Percentiles rank a stretch among this genome's conserved stretches.
Evolutionary conservation across 92 coral and sea anemone species (phyloP).

Genomic region (Metridium senile): DNA sequence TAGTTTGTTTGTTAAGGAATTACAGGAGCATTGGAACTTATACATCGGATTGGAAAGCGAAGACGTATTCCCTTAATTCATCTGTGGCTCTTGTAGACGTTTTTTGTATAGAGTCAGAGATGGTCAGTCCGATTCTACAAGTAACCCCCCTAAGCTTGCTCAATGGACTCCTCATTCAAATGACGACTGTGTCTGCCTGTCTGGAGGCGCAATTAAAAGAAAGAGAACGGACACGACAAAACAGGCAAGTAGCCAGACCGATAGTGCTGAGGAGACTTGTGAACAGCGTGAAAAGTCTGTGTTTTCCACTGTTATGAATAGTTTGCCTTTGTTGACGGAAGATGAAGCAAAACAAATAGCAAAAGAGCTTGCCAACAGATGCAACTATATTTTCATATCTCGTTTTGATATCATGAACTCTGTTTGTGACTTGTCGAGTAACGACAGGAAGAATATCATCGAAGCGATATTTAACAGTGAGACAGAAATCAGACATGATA

Average conservation of each 20-base stretch:
- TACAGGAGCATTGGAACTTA: neutral
- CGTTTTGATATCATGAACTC: neutral
- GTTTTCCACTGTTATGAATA: neutral
- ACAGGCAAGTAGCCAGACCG: neutral
- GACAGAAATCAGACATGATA: too few species aligned
- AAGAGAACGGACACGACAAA: neutral
- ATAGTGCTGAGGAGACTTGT: neutral
- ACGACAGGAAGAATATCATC: neutral
- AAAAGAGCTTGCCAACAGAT: neutral
- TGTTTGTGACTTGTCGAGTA: neutral
- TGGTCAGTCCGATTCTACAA: neutral
- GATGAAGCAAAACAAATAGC: slow-evolving; percentile 1
- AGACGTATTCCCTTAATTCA: neutral
- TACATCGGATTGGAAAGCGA: neutral
- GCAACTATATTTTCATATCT: neutral
- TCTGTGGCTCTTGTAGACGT: neutral
- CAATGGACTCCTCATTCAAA: slow-evolving; percentile 3
- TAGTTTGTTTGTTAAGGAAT: neutral
- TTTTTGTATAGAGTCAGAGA: neutral
- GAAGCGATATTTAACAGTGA: slow-evolving; percentile 2
- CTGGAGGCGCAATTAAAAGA: neutral
- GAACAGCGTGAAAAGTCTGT: neutral
- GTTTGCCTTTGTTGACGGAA: neutral
- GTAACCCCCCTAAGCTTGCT: neutral
- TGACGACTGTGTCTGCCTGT: neutral